These are phyloP conservation scores for Bungarus multicinctus DNA, from an alignment of 2,113 vertebrate species.

Conservation along the genomic window DNA sequence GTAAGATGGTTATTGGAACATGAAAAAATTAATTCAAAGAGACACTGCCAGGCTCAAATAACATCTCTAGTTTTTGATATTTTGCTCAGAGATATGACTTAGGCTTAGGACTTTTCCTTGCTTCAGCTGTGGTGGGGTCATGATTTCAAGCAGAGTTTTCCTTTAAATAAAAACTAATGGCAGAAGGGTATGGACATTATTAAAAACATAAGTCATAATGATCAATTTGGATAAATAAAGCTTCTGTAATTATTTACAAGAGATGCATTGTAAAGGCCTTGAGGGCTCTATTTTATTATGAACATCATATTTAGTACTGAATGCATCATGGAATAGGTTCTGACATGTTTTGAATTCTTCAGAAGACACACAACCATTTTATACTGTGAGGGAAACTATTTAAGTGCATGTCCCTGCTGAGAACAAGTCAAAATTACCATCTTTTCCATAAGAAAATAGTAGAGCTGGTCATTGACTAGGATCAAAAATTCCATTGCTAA, in stretches of 20 bases:
- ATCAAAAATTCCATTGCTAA: background rate
- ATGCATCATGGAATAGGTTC: background rate
- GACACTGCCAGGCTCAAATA: constrained; percentile 35
- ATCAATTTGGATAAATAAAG: constrained; percentile 16
- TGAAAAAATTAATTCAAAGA: constrained; percentile 35
- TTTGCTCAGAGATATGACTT: constrained; percentile 18
- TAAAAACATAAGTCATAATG: constrained; percentile 1
- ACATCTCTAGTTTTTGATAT: constrained; percentile 29
- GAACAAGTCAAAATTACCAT: background rate
- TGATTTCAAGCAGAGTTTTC: constrained; percentile 4
- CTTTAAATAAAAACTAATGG: constrained; percentile 8
- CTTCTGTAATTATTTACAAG: constrained; percentile 35
- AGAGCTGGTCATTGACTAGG: background rate
- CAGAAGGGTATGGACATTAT: constrained; percentile 5
- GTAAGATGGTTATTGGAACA: constrained; percentile 41
- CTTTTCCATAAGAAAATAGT: background rate
- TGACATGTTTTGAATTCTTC: background rate
- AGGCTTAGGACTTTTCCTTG: constrained; percentile 21
- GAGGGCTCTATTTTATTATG: background rate
- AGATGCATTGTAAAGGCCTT: background rate
- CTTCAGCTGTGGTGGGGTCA: background rate
- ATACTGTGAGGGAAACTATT: background rate
- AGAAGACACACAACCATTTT: background rate
- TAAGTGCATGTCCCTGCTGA: background rate
- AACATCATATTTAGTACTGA: background rate